phyloP scores from a whole-genome alignment of 2,797 vertebrate species.

The Urosaurus nigricauda region DNA sequence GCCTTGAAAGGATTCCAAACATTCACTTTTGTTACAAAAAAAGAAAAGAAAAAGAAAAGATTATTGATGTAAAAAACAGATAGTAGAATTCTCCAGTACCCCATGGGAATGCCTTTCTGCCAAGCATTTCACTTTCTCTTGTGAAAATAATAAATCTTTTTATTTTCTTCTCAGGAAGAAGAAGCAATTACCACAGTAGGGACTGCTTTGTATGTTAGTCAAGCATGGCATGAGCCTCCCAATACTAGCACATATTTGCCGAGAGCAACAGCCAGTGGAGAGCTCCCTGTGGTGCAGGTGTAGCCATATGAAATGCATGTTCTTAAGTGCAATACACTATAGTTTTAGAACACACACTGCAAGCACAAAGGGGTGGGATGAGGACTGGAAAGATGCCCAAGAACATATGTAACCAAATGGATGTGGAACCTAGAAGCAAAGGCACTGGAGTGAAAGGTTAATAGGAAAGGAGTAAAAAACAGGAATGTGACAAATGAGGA shows the following conservation, averaged over 20 bases:
- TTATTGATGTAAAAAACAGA: background rate
- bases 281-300: background rate
- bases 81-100: background rate
- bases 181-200: background rate
- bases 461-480: background rate
- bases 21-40: slow-evolving; percentile 17
- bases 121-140: slow-evolving; percentile 29
- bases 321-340: background rate
- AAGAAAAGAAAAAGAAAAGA: background rate
- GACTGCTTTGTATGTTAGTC: background rate
- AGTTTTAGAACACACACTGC: background rate
- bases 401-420: too few species aligned
- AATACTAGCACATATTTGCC: background rate
- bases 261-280: background rate
- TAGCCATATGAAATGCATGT: background rate
- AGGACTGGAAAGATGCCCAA: background rate
- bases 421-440: background rate
- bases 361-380: background rate
- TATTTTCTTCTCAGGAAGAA: background rate
- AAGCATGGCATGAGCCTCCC: background rate
- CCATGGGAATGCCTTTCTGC: background rate
- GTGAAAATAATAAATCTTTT: slow-evolving; percentile 18
- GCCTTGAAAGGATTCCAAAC: rapidly evolving
- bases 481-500: background rate
- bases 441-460: background rate